A percentile compares a stretch with the other conserved stretches of the same genome.
Evolutionary conservation across 1,140 invertebrate genomes (phyloP).

Genomic region (Tachypleus tridentatus): DNA sequence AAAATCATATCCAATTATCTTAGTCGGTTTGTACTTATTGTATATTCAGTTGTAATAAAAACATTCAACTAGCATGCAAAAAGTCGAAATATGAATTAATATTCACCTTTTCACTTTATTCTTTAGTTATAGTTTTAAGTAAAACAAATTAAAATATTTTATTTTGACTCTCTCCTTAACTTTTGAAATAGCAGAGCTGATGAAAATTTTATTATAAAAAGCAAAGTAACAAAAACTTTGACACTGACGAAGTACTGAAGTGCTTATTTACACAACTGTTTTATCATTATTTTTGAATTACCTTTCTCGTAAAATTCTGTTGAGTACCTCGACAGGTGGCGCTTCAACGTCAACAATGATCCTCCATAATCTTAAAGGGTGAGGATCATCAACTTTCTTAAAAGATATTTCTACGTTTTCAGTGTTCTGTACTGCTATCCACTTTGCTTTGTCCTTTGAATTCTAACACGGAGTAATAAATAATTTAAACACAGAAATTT

Average conservation of each 20-base stretch:
- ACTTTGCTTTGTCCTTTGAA: constrained; percentile 42
- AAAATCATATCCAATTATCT: too few species aligned
- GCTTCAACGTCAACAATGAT: constrained; percentile 77
- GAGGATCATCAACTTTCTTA: constrained; percentile 79
- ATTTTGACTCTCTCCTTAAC: too few species aligned
- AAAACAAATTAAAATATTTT: too few species aligned
- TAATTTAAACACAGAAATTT: background rate
- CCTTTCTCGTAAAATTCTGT: constrained; percentile 48
- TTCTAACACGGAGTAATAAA: constrained; percentile 2
- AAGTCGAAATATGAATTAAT: too few species aligned
- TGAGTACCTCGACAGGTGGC: constrained; percentile 69
- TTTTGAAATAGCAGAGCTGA: background rate
- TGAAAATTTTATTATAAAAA: too few species aligned
- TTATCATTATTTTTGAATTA: constrained; percentile 12
- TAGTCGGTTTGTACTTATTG: too few species aligned
- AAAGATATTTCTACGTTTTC: constrained; percentile 76
- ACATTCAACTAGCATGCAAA: too few species aligned
- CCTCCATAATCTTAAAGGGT: constrained; percentile 76
- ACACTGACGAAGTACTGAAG: background rate
- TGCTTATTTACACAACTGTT: background rate
- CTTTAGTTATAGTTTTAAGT: too few species aligned
- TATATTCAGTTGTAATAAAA: too few species aligned
- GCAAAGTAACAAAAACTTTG: background rate
- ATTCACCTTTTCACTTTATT: too few species aligned
- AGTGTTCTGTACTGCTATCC: constrained; percentile 52